A percentile compares a stretch with the other conserved stretches of the same genome.
These are phyloP conservation scores for Tachypleus tridentatus DNA, from an alignment of 1,140 invertebrate genomes.

Conservation along the genomic window DNA sequence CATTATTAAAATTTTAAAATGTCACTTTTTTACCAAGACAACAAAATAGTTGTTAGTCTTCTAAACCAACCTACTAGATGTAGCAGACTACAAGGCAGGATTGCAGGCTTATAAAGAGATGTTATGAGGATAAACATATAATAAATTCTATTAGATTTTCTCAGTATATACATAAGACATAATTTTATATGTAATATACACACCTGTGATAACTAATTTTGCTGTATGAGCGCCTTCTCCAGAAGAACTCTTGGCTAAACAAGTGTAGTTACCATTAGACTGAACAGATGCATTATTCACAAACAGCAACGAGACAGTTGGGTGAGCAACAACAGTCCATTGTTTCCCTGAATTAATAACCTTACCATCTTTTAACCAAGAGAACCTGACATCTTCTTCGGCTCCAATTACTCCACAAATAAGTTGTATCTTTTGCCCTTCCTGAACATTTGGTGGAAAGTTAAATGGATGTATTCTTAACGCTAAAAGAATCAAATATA, in stretches of 20 bases:
- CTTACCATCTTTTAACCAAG: not conserved
- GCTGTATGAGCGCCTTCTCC: not conserved
- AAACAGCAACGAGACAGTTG: not conserved
- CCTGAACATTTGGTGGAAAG: not conserved
- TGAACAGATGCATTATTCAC: not conserved
- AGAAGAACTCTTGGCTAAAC: not conserved
- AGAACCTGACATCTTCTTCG: not conserved
- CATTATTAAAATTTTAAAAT: too few relatives aligned
- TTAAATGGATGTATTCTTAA: not conserved
- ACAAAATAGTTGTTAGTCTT: too few relatives aligned
- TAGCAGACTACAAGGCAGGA: too few relatives aligned
- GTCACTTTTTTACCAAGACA: too few relatives aligned
- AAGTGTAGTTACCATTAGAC: not conserved
- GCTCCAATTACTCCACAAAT: not conserved
- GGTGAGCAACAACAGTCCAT: not conserved
- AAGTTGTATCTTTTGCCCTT: not conserved
- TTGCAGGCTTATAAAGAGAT: too few relatives aligned
- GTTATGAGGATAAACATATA: too few relatives aligned
- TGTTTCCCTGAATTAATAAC: not conserved
- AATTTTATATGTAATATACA: not conserved
- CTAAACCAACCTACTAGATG: too few relatives aligned
- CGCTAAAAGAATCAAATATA: too few relatives aligned
- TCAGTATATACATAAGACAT: too few relatives aligned
- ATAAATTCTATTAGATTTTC: too few relatives aligned
- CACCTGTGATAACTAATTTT: not conserved